Conservation (phyloP, 2,113 vertebrate species). For the Thinocorus orbignyianus region DNA sequence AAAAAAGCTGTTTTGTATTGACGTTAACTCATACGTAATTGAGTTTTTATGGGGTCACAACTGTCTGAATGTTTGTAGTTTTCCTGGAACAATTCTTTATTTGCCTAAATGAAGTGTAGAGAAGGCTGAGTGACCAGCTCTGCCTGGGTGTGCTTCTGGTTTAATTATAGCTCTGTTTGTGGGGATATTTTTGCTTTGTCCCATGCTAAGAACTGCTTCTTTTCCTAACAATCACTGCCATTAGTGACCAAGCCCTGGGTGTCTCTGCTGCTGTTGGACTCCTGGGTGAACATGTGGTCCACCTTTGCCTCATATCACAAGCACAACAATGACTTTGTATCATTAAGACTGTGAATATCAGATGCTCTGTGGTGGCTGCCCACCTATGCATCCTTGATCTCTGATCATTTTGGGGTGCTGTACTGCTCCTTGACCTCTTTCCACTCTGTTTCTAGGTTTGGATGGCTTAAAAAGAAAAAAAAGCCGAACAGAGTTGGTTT, state of each 20-base stretch:
- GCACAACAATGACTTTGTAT: neutral
- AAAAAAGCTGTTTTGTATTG: constrained; percentile 63
- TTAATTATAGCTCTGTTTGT: constrained; percentile 51
- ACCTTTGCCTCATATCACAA: neutral
- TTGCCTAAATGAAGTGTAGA: constrained; percentile 55
- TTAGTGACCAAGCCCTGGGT: neutral
- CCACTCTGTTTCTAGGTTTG: neutral
- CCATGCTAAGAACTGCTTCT: neutral
- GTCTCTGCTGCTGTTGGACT: neutral
- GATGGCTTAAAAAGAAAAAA: neutral
- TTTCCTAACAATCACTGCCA: neutral
- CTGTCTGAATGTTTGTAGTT: constrained; percentile 41
- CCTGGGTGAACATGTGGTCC: rapidly evolving
- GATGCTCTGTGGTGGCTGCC: neutral
- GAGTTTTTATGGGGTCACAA: constrained; percentile 65
- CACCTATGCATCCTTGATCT: neutral
- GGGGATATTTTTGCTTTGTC: constrained; percentile 14
- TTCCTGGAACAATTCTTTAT: constrained; percentile 51
- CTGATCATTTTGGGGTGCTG: rapidly evolving
- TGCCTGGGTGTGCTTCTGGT: constrained; percentile 30
- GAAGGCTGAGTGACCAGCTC: constrained; percentile 24
- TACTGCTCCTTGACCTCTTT: neutral
- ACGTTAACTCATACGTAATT: constrained; percentile 62
- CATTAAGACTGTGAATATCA: neutral
- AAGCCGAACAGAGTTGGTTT: neutral